Evolutionary conservation across 2,888 invertebrate species (phyloP).

Genomic region (Nephrocerus scutellatus): DNA sequence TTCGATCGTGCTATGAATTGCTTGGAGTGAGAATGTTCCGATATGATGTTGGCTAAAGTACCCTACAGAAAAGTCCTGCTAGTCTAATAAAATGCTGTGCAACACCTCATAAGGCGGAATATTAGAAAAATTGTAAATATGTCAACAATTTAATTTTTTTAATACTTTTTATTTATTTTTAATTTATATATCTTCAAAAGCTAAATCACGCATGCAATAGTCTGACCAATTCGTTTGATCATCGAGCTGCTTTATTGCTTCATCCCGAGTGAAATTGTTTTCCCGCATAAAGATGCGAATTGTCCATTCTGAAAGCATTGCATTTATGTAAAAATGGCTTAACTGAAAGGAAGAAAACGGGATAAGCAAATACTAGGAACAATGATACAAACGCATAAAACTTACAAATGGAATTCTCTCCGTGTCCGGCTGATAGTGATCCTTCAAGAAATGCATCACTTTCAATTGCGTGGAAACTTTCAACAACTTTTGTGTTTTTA

Average conservation of each 20-base stretch:
- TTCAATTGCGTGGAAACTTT: conserved; percentile 20
- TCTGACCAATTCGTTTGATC: conserved; percentile 31
- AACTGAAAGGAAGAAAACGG: conserved; percentile 25
- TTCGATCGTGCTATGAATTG: too few relatives aligned
- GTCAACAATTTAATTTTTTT: conserved; percentile 11
- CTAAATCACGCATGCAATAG: conserved; percentile 19
- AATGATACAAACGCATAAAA: background rate
- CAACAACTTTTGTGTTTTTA: conserved; percentile 28
- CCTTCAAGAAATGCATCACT: conserved; percentile 28
- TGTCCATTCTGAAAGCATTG: conserved; percentile 39
- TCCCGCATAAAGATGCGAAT: conserved; percentile 37
- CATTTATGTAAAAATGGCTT: conserved; percentile 34
- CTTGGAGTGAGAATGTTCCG: too few relatives aligned
- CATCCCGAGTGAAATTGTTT: conserved; percentile 26
- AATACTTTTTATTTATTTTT: conserved; percentile 2
- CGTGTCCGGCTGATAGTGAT: conserved; percentile 1
- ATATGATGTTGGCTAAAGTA: background rate
- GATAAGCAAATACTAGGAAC: background rate
- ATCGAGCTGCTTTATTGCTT: conserved; percentile 33
- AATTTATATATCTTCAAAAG: background rate
- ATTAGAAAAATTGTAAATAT: too few relatives aligned
- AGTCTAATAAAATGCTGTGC: too few relatives aligned
- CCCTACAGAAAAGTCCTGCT: background rate
- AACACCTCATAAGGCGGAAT: too few relatives aligned
- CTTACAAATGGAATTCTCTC: background rate